phyloP scores from a whole-genome alignment of 2,113 vertebrate genomes.

The Petrocephalus microphthalmus region DNA sequence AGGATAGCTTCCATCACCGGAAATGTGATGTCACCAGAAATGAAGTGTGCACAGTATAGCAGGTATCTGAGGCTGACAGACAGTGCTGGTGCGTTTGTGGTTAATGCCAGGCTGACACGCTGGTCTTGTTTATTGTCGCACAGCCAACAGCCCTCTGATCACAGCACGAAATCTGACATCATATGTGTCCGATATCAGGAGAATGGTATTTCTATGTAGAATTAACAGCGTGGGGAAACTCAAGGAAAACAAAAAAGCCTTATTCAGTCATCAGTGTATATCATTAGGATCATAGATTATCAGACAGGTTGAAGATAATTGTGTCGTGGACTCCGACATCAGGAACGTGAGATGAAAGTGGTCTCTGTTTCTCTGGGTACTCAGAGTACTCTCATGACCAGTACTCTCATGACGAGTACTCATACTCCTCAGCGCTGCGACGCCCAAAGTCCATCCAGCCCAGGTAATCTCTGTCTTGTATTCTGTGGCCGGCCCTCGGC shows the following conservation, averaged over 20 bases:
- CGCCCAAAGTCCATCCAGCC: conserved; percentile 98
- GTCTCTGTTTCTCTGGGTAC: conserved; percentile 51
- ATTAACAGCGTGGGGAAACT: conserved; percentile 21
- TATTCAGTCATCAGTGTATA: conserved; percentile 47
- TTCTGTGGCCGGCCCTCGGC: conserved; percentile 74
- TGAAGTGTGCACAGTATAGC: not conserved
- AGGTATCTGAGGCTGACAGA: not conserved
- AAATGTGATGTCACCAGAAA: too few species aligned
- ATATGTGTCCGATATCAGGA: not conserved
- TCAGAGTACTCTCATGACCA: not conserved
- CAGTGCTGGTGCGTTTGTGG: not conserved
- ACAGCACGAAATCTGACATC: conserved; percentile 8
- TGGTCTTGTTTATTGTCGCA: conserved; percentile 28
- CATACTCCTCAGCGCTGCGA: conserved; percentile 85
- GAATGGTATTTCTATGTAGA: not conserved
- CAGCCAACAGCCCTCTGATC: conserved; percentile 25
- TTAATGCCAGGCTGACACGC: not conserved
- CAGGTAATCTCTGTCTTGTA: conserved; percentile 91
- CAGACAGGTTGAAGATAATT: conserved; percentile 56
- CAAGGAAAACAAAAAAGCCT: conserved; percentile 35
- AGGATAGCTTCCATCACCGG: not conserved
- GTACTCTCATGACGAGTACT: conserved; percentile 73
- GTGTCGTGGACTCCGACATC: conserved; percentile 42
- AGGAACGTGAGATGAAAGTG: conserved; percentile 46
- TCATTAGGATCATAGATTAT: conserved; percentile 55